A percentile compares a stretch with the other conserved stretches of the same genome.
These are phyloP conservation scores for Apostichopus leukothele DNA, from an alignment of 53 echinoderm and acorn worm species.

Conservation along the genomic window DNA sequence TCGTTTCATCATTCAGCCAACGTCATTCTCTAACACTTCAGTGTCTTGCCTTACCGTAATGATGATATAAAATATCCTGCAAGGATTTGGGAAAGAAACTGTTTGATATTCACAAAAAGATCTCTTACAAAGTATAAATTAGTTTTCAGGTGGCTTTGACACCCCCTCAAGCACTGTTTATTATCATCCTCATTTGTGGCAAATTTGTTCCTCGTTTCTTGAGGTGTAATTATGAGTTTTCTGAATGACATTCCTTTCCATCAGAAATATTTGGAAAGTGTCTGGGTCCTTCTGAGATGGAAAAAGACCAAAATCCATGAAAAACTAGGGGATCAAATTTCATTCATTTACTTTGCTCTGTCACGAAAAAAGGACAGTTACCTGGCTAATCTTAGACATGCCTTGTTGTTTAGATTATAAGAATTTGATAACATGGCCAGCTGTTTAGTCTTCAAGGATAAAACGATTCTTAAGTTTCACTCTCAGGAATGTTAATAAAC, in stretches of 20 bases:
- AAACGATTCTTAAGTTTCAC: too few species aligned
- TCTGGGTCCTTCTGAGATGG: neutral
- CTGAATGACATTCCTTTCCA: too few species aligned
- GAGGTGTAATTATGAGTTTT: neutral
- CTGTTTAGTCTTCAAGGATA: too few species aligned
- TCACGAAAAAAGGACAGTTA: neutral
- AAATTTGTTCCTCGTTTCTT: constrained; percentile 14
- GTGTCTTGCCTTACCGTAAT: neutral
- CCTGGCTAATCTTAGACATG: neutral
- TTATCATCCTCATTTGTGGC: constrained; percentile 2
- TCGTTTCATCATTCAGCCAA: neutral
- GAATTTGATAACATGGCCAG: too few species aligned
- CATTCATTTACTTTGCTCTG: neutral
- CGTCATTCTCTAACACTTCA: neutral
- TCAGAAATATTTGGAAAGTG: neutral
- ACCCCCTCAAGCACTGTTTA: constrained; percentile 12
- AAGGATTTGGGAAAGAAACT: neutral
- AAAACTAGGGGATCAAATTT: constrained; percentile 8
- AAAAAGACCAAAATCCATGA: constrained; percentile 2
- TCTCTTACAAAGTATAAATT: neutral
- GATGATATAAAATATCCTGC: constrained; percentile 22
- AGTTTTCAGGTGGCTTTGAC: constrained; percentile 24
- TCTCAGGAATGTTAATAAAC: too few species aligned
- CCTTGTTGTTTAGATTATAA: neutral
- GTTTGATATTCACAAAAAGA: neutral